A percentile compares a stretch with the other conserved stretches of the same genome.
These are phyloP conservation scores for Craseonycteris thonglongyai DNA, from an alignment of 2,113 vertebrate species.

Conservation along the genomic window DNA sequence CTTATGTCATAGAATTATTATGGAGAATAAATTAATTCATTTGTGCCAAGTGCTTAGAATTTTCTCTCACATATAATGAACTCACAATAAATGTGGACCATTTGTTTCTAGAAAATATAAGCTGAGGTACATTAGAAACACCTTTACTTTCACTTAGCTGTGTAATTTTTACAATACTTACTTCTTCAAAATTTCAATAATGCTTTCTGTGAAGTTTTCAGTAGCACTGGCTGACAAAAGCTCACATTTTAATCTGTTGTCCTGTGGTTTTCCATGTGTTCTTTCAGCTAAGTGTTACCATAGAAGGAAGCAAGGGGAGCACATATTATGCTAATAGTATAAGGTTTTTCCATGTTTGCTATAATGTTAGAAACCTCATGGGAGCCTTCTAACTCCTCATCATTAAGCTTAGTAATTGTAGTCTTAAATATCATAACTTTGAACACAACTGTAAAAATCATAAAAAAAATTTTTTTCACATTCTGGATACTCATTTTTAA, in stretches of 20 bases:
- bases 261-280: not conserved
- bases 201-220: not conserved
- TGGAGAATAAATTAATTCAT: not conserved
- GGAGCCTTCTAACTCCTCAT: not conserved
- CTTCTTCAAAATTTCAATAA: not conserved
- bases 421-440: not conserved
- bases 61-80: not conserved
- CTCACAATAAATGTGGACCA: not conserved
- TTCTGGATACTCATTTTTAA: not conserved
- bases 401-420: not conserved
- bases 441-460: not conserved
- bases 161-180: not conserved
- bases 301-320: not conserved
- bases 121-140: not conserved
- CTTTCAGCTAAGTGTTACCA: not conserved
- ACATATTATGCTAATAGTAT: not conserved
- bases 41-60: not conserved
- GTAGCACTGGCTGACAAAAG: not conserved
- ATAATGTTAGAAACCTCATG: not conserved
- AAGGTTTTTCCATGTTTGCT: not conserved
- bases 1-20: not conserved
- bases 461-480: not conserved
- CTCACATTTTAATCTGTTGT: not conserved
- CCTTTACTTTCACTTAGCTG: not conserved
- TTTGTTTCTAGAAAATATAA: not conserved